Base-by-base conservation (phyloP, 2,113 vertebrate species). In the Cephalopholis sonnerati region DNA sequence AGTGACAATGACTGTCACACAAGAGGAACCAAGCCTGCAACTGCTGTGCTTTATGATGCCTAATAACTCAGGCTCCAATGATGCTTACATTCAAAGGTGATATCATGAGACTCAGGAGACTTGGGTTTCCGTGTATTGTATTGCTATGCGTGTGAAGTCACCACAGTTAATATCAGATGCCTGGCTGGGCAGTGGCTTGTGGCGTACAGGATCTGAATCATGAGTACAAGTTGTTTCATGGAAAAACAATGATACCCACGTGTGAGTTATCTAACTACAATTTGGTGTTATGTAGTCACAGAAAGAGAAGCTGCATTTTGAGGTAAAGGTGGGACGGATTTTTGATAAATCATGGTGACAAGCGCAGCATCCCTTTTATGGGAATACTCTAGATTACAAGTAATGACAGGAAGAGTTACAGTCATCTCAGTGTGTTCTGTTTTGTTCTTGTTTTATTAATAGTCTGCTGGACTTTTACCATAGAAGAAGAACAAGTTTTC, bases 81-180 rank as follows among this genome's bases (percentile, higher is more conserved):
- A 76, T 66, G 61, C 64, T 64, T 51, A 68, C 7, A 25, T 74
- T 73, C 29, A 66, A 73, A 85, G 85, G 85, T 87, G 82, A 87
- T 83, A 85, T 89, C 84, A 89, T 74, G 48, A 57, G 73, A 25
- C 85, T 89, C 77, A 10, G 69, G 90, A 83, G 90, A 84, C 70
- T 57, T 82, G 65, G 24, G 82, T 55, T 93, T 92, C 92, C 89
- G 24, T 77, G 87, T 79, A 94, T 93, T 93, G 91, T 93, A 1
- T 44, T 81, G 77, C 74, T 50, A 8, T 79, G 87, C 64, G 39
- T 86, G 86, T 87, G 90, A 89, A 88, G 80, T 58, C 55, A 48
- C 66, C 66, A 13, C 68, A 82, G 58, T 74, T 63, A 80, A 80
- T 39, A 73, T 81, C 55, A 46, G 71, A 87, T 64, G 81, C 3